Percentiles rank a stretch among this genome's conserved stretches.
phyloP scores from a whole-genome alignment of 2,888 invertebrate genomes.

The Neria commutata region DNA sequence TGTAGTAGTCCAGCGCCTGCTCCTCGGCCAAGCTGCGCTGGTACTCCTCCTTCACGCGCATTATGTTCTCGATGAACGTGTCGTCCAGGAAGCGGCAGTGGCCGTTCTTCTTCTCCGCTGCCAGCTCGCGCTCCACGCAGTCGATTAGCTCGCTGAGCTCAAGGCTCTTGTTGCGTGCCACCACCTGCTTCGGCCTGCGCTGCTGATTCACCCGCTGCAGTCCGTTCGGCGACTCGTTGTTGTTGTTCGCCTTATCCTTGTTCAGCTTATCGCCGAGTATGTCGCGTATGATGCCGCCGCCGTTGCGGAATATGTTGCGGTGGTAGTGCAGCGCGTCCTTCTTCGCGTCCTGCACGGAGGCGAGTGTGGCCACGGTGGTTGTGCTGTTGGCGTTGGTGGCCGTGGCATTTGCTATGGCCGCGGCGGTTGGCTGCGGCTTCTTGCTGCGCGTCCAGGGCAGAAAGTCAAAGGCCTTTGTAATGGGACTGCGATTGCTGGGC shows the following conservation, averaged over 20 bases:
- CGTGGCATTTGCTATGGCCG: constrained; percentile 9
- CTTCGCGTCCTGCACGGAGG: constrained; percentile 25
- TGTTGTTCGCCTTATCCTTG: constrained; percentile 41
- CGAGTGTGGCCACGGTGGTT: constrained; percentile 4
- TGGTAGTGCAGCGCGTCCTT: constrained; percentile 48
- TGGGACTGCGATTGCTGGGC: constrained; percentile 49
- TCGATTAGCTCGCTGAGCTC: constrained; percentile 58
- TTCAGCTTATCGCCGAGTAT: constrained; percentile 55
- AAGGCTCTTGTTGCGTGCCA: constrained; percentile 57
- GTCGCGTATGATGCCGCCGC: constrained; percentile 55
- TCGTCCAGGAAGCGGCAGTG: constrained; percentile 45
- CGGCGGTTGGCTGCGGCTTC: constrained; percentile 32
- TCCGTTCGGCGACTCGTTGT: constrained; percentile 17
- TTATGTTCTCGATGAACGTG: constrained; percentile 42
- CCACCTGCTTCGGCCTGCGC: constrained; percentile 37
- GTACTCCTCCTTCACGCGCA: constrained; percentile 39
- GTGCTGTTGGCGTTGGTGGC: constrained; percentile 8
- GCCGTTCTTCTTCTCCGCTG: constrained; percentile 21
- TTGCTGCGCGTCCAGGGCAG: constrained; percentile 57
- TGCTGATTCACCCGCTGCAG: constrained; percentile 25
- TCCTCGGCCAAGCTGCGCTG: constrained; percentile 23
- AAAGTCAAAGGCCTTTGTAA: constrained; percentile 60
- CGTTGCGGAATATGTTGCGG: constrained; percentile 57
- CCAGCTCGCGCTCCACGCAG: constrained; percentile 49
- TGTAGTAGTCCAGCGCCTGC: constrained; percentile 14